These are phyloP conservation scores for Caenorhabditis briggsae DNA, from an alignment of 1,140 invertebrate species.

Conservation along the genomic window DNA sequence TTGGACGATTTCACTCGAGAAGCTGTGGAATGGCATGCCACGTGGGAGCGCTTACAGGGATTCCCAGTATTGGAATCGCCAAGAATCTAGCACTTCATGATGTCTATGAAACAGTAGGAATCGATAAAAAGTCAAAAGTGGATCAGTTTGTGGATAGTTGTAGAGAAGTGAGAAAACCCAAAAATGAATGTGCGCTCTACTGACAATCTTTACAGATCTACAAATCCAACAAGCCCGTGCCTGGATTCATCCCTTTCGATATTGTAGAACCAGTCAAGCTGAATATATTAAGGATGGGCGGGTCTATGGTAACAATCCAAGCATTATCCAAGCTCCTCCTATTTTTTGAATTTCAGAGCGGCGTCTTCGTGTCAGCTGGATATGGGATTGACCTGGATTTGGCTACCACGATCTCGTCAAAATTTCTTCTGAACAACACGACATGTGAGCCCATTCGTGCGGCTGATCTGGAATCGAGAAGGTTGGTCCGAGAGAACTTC, in stretches of 20 bases:
- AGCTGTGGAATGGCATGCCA: constrained; percentile 66
- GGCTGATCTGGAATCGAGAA: constrained; percentile 37
- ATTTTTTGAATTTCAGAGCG: constrained; percentile 52
- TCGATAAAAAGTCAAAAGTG: constrained; percentile 33
- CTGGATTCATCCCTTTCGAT: constrained; percentile 53
- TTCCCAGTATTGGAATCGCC: constrained; percentile 61
- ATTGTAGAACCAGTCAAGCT: constrained; percentile 46
- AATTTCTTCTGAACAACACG: constrained; percentile 19
- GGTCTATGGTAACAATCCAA: constrained; percentile 36
- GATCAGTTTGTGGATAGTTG: constrained; percentile 55
- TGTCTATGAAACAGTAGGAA: not conserved
- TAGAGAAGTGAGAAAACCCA: not conserved
- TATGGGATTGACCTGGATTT: constrained; percentile 63
- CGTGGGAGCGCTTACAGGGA: constrained; percentile 59
- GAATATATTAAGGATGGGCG: constrained; percentile 42
- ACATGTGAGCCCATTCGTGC: constrained; percentile 61
- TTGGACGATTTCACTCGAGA: constrained; percentile 65
- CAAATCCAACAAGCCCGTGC: not conserved
- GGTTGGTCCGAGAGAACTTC: constrained; percentile 28
- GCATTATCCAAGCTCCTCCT: not conserved
- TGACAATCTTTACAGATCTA: constrained; percentile 5
- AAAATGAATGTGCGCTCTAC: not conserved
- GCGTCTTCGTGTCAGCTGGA: constrained; percentile 63
- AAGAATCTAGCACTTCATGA: constrained; percentile 61
- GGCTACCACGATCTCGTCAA: constrained; percentile 54